Conservation (phyloP, 2,113 vertebrate species). For the Nothocercus nigrocapillus region DNA sequence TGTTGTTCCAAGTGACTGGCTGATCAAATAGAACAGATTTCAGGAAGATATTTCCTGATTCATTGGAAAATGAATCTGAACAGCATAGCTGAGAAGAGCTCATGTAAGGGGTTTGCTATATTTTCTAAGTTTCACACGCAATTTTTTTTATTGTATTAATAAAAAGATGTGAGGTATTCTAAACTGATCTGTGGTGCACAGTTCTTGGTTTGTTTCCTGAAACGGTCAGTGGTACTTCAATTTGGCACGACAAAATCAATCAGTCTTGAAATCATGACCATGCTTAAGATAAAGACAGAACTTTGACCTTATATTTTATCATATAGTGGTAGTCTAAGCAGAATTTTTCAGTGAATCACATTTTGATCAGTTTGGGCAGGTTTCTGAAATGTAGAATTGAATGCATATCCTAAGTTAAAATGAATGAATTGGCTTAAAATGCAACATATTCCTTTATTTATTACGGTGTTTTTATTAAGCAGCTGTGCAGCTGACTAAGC, state of each 20-base stretch:
- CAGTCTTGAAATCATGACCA: background rate
- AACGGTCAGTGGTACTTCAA: constrained; percentile 26
- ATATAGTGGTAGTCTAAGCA: background rate
- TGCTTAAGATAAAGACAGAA: background rate
- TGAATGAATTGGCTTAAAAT: background rate
- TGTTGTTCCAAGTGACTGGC: background rate
- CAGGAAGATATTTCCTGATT: background rate
- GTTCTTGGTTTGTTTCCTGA: constrained; percentile 22
- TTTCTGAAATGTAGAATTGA: background rate
- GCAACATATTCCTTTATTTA: background rate
- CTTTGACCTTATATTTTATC: background rate
- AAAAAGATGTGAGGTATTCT: background rate
- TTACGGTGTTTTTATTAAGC: background rate
- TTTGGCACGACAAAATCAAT: constrained; percentile 1
- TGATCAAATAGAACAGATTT: background rate
- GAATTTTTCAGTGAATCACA: background rate
- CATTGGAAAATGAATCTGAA: background rate
- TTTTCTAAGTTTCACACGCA: background rate
- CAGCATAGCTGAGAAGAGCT: background rate
- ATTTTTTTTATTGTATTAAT: background rate
- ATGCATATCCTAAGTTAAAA: background rate
- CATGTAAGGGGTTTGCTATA: background rate
- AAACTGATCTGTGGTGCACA: constrained; percentile 21
- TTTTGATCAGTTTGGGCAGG: background rate
- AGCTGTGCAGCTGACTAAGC: background rate